Evolutionary conservation across 2,113 vertebrate species (phyloP), one percentile per base, ranked within the genome.

Genomic region (Cyanoramphus novaezelandiae): DNA sequence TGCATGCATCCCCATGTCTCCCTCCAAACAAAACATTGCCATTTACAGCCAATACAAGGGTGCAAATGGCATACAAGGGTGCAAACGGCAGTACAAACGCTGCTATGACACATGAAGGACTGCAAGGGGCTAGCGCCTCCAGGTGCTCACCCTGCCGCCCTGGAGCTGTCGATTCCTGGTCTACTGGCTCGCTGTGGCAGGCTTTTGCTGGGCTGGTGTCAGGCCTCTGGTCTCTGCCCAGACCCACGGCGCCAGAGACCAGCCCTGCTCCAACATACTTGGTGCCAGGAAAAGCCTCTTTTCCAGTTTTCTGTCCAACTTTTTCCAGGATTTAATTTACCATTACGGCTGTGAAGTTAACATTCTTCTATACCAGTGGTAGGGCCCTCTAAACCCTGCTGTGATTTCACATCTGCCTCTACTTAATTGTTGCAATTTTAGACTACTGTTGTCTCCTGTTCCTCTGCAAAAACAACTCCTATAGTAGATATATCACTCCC

Each of bases 231-330:
- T 24, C 49, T n/a, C 5, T 31, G 41, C 25, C 41, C 46, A 29
- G 50, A 43, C 3, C 25, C 35, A 7, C 1, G 3, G 55, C 62
- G 9, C 6, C 21, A 50, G 35, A 89, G 29, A 13, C 77, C 44
- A 81, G 33, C 25, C 35, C 15, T 3, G 4, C 20, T 47, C 0
- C 0, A 35, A 29, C 2, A 0, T 9, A 33, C 9, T 23, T 39
- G 19, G 17, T 31, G 1, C 43, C 27, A 10, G 8, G 8, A 78
- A 23, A 11, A 88, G 5, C 28, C 25, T 86, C 10, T 10, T 60
- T 84, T 77, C 20, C 28, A 39, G 9, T 37, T 69, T 82, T 9
- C 49, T n/a, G 24, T 70, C 59, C 15, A 13, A 3, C 14, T 33
- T 63, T 62, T 75, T 9, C 49, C 15, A 63, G 29, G 21, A 25